A percentile compares a stretch with the other conserved stretches of the same genome.
These are phyloP conservation scores for Piscicola geometra DNA, from an alignment of 2,888 invertebrate genomes.

Conservation along the genomic window DNA sequence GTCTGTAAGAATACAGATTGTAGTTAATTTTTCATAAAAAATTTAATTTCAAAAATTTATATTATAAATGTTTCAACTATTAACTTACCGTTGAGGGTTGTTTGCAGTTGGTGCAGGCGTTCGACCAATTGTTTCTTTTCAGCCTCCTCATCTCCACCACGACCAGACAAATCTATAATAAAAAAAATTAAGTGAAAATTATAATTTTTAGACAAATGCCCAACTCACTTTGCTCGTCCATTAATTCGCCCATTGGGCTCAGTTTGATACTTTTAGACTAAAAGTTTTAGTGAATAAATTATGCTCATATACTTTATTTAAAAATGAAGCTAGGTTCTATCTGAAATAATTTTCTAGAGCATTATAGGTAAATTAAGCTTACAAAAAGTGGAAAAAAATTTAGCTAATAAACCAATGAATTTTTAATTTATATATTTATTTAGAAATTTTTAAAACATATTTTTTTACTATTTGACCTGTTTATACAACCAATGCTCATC, in stretches of 20 bases:
- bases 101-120: constrained; percentile 93
- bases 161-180: not conserved
- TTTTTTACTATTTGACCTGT: no score
- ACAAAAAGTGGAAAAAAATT: no score
- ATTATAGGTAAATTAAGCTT: no score
- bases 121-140: constrained; percentile 94
- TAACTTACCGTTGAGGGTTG: constrained; percentile 82
- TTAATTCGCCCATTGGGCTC: constrained; percentile 1
- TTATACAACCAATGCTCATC: no score
- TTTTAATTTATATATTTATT: no score
- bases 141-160: constrained; percentile 71
- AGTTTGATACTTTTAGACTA: not conserved
- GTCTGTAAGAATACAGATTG: constrained; percentile 61
- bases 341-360: no score
- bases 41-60: no score
- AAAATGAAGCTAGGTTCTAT: not conserved
- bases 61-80: no score
- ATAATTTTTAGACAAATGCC: not conserved
- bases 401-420: no score
- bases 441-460: no score
- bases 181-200: not conserved
- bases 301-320: not conserved
- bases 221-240: not conserved
- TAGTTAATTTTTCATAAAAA: not conserved
- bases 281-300: constrained; percentile 6